A percentile compares a stretch with the other conserved stretches of the same genome.
phyloP scores from a whole-genome alignment of 2,797 vertebrate species.

The Coregonus sp. region DNA sequence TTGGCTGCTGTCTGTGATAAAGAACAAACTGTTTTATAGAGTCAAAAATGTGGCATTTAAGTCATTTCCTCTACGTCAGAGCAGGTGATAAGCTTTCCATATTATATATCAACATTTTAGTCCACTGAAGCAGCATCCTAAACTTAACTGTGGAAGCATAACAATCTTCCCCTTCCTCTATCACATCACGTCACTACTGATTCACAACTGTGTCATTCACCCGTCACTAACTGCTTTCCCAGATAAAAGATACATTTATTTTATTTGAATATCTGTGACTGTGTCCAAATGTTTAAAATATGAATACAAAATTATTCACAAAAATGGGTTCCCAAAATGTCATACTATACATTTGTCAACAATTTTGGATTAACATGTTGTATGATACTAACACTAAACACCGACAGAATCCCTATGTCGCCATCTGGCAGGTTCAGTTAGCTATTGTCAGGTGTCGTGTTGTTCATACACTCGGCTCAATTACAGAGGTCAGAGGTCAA shows the following conservation, averaged over 20 bases:
- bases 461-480: conserved; percentile 7
- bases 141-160: not conserved
- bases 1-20: not conserved
- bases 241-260: not conserved
- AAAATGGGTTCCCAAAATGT: too few species aligned
- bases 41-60: too few species aligned
- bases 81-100: too few species aligned
- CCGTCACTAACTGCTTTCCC: not conserved
- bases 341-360: too few species aligned
- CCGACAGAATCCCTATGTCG: not conserved
- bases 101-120: too few species aligned
- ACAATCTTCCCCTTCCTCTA: not conserved
- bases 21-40: too few species aligned
- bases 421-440: not conserved
- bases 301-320: not conserved
- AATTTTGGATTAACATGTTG: too few species aligned
- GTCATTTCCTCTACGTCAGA: too few species aligned
- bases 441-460: not conserved
- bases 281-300: not conserved
- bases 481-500: conserved; percentile 21
- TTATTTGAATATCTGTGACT: not conserved
- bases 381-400: too few species aligned
- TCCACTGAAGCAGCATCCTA: too few species aligned
- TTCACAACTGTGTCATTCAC: not conserved
- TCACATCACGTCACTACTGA: not conserved